Conservation (phyloP, 2,113 vertebrate species). For the Hyaena hyaena region DNA sequence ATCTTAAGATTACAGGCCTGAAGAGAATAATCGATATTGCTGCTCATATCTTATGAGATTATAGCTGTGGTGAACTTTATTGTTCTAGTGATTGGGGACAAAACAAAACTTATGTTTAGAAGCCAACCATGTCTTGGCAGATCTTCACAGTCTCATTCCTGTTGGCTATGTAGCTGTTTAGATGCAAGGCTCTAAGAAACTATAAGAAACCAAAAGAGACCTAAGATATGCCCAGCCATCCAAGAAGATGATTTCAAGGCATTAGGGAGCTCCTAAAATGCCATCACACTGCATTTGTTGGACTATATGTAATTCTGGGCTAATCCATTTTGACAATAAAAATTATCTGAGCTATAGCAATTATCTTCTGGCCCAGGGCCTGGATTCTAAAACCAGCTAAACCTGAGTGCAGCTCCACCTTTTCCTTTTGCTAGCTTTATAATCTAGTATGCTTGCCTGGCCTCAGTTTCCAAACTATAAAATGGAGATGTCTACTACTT, state of each 20-base stretch:
- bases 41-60: background rate
- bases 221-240: background rate
- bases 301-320: background rate
- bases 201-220: background rate
- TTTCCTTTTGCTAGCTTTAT: slow-evolving; percentile 39
- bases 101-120: background rate
- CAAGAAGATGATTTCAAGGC: background rate
- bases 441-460: slow-evolving; percentile 7
- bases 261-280: slow-evolving; percentile 5
- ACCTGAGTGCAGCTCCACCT: background rate
- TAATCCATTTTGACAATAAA: slow-evolving; percentile 11
- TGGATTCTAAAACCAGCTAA: slow-evolving; percentile 36
- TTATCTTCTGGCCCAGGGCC: background rate
- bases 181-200: background rate
- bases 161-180: background rate
- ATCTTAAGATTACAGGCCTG: background rate
- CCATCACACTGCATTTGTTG: background rate
- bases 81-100: background rate
- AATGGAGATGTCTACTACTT: background rate
- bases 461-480: background rate
- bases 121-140: background rate
- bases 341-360: background rate
- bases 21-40: background rate
- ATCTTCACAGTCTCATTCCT: background rate
- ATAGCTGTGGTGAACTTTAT: background rate